phyloP scores from a whole-genome alignment of 1,140 invertebrate species.

The Glomeris maerens region DNA sequence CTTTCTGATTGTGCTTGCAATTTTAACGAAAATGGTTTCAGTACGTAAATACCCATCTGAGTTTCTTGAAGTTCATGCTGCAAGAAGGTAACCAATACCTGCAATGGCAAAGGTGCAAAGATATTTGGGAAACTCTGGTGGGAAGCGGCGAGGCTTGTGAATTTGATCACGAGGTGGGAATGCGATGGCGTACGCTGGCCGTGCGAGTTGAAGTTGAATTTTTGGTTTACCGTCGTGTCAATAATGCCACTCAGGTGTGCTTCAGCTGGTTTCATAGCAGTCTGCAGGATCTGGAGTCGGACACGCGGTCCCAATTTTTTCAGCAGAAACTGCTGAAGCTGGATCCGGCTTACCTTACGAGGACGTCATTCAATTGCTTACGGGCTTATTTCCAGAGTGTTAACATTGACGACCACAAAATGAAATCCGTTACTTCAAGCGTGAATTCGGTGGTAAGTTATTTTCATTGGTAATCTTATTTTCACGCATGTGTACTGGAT shows the following conservation, averaged over 20 bases:
- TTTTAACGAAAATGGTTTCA: conserved; percentile 23
- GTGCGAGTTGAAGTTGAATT: conserved; percentile 1
- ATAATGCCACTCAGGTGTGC: conserved; percentile 28
- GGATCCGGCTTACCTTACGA: conserved; percentile 31
- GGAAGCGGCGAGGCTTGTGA: conserved; percentile 33
- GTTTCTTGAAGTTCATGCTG: conserved; percentile 37
- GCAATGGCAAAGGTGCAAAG: conserved; percentile 34
- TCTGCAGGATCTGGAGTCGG: conserved; percentile 35
- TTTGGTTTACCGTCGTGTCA: conserved; percentile 2
- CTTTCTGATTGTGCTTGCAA: conserved; percentile 10
- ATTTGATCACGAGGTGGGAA: conserved; percentile 31
- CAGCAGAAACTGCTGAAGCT: conserved; percentile 35
- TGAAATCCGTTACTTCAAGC: conserved; percentile 28
- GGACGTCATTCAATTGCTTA: conserved; percentile 37
- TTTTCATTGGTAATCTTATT: no score
- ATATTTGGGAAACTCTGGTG: conserved; percentile 38
- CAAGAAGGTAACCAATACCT: conserved; percentile 39
- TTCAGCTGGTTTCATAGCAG: conserved; percentile 39
- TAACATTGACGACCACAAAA: conserved; percentile 34
- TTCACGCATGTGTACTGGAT: no score
- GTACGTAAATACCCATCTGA: conserved; percentile 36
- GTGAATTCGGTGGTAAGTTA: conserved; percentile 15
- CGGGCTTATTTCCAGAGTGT: conserved; percentile 39
- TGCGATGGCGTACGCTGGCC: conserved; percentile 14
- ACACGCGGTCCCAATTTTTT: conserved; percentile 36